Base-by-base conservation (phyloP, 2,797 vertebrate genomes). In the Miichthys miiuy region DNA sequence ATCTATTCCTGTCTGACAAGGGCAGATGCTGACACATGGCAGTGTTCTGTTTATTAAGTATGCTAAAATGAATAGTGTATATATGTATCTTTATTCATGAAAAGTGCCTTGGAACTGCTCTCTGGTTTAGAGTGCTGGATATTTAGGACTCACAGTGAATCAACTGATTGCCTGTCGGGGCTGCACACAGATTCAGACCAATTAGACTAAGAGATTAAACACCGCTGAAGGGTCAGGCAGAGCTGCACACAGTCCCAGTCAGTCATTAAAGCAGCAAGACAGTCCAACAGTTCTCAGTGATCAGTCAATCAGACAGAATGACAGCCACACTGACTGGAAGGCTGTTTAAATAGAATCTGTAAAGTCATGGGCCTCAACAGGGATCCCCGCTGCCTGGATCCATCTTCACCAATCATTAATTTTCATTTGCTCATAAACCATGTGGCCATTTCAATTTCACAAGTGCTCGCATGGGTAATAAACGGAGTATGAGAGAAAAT, bases 201-300 rank as follows among this genome's bases (percentile, higher is more conserved):
- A 89, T 91, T 89, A 89, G 75, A 88, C 66, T 72, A 67, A 88
- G 78, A 87, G 83, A 91, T 92, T 87, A 89, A 92, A 90, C 72
- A 91, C 81, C 80, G 85, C 84, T 86, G 69, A 78, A 70, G 86
- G 88, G 81, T 88, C 86, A 79, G 77, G 64, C 67, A 67, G 74
- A 86, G 77, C 51, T 1, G 68, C 61, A 14, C 83, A 70, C 66
- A 84, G 82, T 73, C 75, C 62, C 85, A 84, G 67, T 72, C 87
- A 88, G 81, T 88, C 86, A 80, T 57, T 81, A 55, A 72, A 62
- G 52, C 78, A 27, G 77, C 23, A 57, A 87, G 80, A 86, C 81
- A 68, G 84, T 72, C 72, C 68, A 47, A 20, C 70, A 75, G 76
- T 73, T 70, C 74, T 80, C 75, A 77, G 75, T 79, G 47, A 75